Conservation (phyloP, 2,888 invertebrate genomes). For the Thereva nobilitata region DNA sequence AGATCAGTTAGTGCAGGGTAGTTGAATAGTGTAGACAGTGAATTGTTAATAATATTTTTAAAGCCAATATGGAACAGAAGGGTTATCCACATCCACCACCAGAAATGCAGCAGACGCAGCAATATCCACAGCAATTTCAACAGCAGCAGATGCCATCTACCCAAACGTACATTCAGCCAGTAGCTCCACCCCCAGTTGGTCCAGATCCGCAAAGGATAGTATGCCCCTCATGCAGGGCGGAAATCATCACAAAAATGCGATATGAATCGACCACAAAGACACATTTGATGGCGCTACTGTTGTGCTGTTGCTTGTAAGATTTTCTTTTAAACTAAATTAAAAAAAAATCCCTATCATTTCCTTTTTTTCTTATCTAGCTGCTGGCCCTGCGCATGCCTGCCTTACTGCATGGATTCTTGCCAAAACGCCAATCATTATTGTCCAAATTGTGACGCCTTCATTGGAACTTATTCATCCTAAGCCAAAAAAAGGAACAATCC, state of each 20-base stretch:
- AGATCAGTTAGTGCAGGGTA: too few species aligned
- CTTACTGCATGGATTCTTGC: constrained; percentile 31
- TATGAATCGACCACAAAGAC: constrained; percentile 18
- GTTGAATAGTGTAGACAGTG: too few species aligned
- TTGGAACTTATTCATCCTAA: constrained; percentile 25
- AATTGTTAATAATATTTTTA: too few species aligned
- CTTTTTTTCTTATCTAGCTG: constrained; percentile 21
- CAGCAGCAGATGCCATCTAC: too few species aligned
- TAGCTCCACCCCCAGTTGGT: not conserved
- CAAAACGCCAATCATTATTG: constrained; percentile 28
- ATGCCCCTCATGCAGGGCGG: not conserved
- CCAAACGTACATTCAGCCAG: too few species aligned
- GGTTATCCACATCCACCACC: too few species aligned
- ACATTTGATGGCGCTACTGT: constrained; percentile 4
- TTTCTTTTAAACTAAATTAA: constrained; percentile 1
- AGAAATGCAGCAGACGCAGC: too few species aligned
- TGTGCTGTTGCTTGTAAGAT: constrained; percentile 24
- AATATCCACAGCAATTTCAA: too few species aligned
- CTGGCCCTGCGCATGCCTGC: constrained; percentile 32
- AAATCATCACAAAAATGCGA: constrained; percentile 1
- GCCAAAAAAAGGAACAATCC: not conserved
- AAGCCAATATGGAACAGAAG: too few species aligned
- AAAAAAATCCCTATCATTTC: not conserved
- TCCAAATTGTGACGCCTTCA: constrained; percentile 27
- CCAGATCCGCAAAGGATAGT: not conserved